These are phyloP conservation scores for Pomatostomus ruficeps DNA, from an alignment of 2,113 vertebrate genomes.

Conservation along the genomic window DNA sequence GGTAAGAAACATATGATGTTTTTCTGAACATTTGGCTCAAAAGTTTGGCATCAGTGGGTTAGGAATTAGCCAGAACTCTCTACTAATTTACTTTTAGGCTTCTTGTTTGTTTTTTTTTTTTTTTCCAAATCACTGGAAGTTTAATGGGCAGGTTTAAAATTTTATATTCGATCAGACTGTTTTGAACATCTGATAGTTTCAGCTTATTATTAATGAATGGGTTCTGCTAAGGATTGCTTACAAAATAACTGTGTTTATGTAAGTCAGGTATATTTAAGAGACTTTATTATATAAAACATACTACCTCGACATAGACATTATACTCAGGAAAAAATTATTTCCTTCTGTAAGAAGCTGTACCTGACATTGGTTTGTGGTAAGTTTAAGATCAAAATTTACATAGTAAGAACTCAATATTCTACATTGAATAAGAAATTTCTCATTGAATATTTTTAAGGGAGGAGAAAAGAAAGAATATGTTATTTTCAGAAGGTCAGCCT, in stretches of 20 bases:
- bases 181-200: not conserved
- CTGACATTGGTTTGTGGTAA: not conserved
- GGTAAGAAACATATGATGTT: not conserved
- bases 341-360: not conserved
- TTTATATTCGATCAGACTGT: not conserved
- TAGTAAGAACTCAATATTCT: not conserved
- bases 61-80: not conserved
- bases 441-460: not conserved
- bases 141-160: not conserved
- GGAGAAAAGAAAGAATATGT: not conserved
- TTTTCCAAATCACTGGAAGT: not conserved
- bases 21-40: not conserved
- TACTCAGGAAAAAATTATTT: not conserved
- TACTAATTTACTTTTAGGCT: not conserved
- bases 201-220: not conserved
- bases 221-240: not conserved
- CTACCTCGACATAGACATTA: not conserved
- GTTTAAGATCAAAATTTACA: not conserved
- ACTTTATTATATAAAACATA: not conserved
- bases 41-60: not conserved
- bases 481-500: not conserved
- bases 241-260: not conserved
- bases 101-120: too few species aligned
- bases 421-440: not conserved
- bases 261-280: not conserved